Percentiles rank a stretch among this genome's conserved stretches.
These are phyloP conservation scores for Chondrilla cf. caribensis DNA, from an alignment of 37 sponge, comb jelly and placozoan genomes.

Conservation along the genomic window DNA sequence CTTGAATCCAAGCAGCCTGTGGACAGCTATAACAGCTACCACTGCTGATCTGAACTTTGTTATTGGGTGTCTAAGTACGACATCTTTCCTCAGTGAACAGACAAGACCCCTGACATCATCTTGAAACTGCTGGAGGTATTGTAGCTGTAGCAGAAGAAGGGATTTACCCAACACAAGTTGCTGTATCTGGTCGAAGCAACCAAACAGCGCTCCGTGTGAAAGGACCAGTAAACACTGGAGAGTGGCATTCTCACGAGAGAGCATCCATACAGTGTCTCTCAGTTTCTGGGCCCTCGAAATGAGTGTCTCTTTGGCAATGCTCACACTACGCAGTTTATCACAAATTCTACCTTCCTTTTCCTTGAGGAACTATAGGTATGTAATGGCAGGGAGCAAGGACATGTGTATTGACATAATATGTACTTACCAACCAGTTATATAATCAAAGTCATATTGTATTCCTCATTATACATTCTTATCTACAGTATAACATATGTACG, in stretches of 20 bases:
- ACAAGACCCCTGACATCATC: background rate
- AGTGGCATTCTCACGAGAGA: background rate
- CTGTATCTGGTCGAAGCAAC: background rate
- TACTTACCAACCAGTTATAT: too few relatives aligned
- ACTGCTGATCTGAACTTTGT: conserved; percentile 22
- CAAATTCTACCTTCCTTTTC: background rate
- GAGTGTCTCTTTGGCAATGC: background rate
- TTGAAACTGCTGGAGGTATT: background rate
- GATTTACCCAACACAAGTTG: background rate
- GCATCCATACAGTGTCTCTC: background rate
- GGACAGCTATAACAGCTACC: background rate
- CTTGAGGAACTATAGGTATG: background rate
- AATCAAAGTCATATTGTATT: too few relatives aligned
- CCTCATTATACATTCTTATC: too few relatives aligned
- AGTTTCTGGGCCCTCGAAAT: background rate
- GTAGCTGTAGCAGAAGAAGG: background rate
- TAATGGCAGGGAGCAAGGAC: too few relatives aligned
- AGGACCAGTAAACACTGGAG: background rate
- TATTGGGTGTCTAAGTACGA: background rate
- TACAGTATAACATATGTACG: too few relatives aligned
- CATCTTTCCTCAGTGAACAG: background rate
- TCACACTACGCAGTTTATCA: conserved; percentile 10
- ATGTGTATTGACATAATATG: background rate
- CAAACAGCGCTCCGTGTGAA: background rate
- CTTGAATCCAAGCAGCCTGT: background rate